phyloP scores from a whole-genome alignment of 2,113 vertebrate genomes.

The Chaenocephalus aceratus region DNA sequence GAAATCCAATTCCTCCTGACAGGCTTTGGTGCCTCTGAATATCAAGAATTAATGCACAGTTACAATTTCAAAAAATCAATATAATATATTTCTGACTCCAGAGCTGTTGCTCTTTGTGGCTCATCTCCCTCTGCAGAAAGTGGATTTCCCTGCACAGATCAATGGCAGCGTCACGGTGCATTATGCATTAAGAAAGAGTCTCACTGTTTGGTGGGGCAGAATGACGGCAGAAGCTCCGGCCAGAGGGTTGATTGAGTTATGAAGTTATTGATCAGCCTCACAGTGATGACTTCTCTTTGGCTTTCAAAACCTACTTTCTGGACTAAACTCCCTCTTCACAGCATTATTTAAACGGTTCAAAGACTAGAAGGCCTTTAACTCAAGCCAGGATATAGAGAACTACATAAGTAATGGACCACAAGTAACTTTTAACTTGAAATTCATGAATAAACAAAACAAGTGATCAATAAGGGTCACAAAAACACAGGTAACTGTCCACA shows the following conservation, averaged over 20 bases:
- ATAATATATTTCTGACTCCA: constrained; percentile 1
- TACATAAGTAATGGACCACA: too few species aligned
- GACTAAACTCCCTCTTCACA: not conserved
- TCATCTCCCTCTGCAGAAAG: constrained; percentile 24
- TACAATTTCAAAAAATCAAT: constrained; percentile 27
- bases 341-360: not conserved
- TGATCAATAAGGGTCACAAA: too few species aligned
- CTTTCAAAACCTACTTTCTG: not conserved
- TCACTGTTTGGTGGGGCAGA: constrained; percentile 1
- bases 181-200: constrained; percentile 54
- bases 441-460: too few species aligned
- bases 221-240: constrained; percentile 21
- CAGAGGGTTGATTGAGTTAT: constrained; percentile 26
- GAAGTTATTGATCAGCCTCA: not conserved
- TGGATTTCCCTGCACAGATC: constrained; percentile 34
- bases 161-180: constrained; percentile 41
- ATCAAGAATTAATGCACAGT: constrained; percentile 6
- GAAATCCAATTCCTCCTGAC: not conserved
- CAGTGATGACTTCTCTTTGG: not conserved
- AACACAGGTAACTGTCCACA: too few species aligned
- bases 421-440: too few species aligned
- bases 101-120: constrained; percentile 24
- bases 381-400: too few species aligned
- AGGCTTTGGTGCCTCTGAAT: not conserved
- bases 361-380: not conserved